These are phyloP conservation scores for Mesorhabditis sp. DNA, from an alignment of 2,888 invertebrate genomes.

Conservation along the genomic window DNA sequence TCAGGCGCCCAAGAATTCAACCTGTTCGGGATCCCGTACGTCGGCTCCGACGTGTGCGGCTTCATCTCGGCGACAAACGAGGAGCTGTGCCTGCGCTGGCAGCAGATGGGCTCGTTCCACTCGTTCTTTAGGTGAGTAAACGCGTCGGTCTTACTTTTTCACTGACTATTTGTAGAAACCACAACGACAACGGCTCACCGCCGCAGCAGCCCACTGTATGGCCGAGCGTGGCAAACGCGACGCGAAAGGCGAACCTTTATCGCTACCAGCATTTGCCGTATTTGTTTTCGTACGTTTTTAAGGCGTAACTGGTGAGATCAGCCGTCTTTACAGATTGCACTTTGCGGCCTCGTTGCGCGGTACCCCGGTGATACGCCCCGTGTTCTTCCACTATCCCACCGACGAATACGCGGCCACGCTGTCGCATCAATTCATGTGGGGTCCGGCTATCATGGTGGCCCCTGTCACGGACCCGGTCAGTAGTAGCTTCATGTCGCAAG, in stretches of 20 bases:
- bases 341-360: not conserved
- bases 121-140: conserved; percentile 42
- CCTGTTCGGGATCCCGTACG: conserved; percentile 43
- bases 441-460: conserved; percentile 35
- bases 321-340: not conserved
- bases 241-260: conserved; percentile 49
- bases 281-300: conserved; percentile 34
- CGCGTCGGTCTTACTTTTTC: not conserved
- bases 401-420: conserved; percentile 38
- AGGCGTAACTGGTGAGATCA: too few species aligned
- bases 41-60: conserved; percentile 62
- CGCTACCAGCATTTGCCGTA: conserved; percentile 54
- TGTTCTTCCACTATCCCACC: conserved; percentile 16
- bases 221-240: conserved; percentile 50
- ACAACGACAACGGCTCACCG: conserved; percentile 41
- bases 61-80: conserved; percentile 60
- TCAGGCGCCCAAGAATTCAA: conserved; percentile 39
- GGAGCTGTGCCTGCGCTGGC: conserved; percentile 69
- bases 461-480: conserved; percentile 29
- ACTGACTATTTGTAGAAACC: conserved; percentile 55
- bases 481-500: not conserved
- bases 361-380: not conserved
- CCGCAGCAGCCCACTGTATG: conserved; percentile 54
- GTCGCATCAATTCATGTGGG: conserved; percentile 54
- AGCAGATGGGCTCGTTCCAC: conserved; percentile 54